Evolutionary conservation across 2,113 vertebrate genomes (phyloP).

Genomic region (Conger conger): DNA sequence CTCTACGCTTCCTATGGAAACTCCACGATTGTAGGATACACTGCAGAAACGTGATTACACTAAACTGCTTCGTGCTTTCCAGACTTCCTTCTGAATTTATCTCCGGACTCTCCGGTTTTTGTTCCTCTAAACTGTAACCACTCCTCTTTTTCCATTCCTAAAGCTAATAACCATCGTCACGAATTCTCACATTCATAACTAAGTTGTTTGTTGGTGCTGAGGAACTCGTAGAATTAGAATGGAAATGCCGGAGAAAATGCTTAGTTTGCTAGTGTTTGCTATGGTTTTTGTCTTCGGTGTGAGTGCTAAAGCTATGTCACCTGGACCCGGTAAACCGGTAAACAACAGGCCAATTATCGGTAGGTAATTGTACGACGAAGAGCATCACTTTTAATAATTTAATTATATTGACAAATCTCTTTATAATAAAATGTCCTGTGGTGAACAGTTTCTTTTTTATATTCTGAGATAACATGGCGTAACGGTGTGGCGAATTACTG

Average conservation of each 20-base stretch:
- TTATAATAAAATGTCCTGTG: not conserved
- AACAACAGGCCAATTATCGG: constrained; percentile 66
- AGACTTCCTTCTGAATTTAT: not conserved
- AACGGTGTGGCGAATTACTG: not conserved
- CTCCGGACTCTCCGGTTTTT: not conserved
- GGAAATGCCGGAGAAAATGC: constrained; percentile 4
- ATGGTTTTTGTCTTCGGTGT: constrained; percentile 6
- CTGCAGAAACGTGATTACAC: not conserved
- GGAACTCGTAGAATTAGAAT: not conserved
- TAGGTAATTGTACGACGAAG: constrained; percentile 37
- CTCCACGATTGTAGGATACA: not conserved
- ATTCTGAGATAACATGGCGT: not conserved
- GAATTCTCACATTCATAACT: not conserved
- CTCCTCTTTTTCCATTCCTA: not conserved
- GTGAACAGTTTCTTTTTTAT: not conserved
- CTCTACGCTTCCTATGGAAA: not conserved
- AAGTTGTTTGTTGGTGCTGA: not conserved
- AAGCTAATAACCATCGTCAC: not conserved
- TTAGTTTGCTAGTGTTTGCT: not conserved
- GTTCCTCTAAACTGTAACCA: constrained; percentile 22
- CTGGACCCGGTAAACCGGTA: constrained; percentile 7
- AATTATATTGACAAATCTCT: not conserved
- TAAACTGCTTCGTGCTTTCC: constrained; percentile 4
- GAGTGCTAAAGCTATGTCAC: constrained; percentile 23
- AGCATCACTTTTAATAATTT: not conserved